Evolutionary conservation across 2,888 invertebrate genomes (phyloP), one percentile per base, ranked within the genome.

Genomic region (Caenorhabditis parvicauda): DNA sequence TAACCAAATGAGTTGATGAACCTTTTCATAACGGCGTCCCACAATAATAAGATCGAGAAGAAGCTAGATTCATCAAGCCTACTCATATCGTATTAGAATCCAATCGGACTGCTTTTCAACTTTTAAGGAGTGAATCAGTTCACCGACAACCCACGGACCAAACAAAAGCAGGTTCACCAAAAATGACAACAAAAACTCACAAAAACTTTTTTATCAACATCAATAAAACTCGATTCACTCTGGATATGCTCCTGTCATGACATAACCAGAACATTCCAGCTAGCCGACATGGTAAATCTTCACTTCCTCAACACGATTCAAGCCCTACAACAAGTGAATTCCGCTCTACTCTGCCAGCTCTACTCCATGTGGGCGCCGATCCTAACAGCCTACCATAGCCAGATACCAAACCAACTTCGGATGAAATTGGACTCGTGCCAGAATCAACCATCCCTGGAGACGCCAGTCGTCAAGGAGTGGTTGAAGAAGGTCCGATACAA

Each of bases 201-300:
- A n/a, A n/a, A n/a, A n/a, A n/a, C n/a, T n/a, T n/a, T n/a, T n/a
- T n/a, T n/a, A n/a, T n/a, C n/a, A n/a, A n/a, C n/a, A n/a, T n/a
- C n/a, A n/a, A n/a, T n/a, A n/a, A n/a, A n/a, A n/a, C n/a, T n/a
- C n/a, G n/a, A n/a, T n/a, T n/a, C n/a, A n/a, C n/a, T n/a, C n/a
- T n/a, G n/a, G n/a, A n/a, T n/a, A n/a, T n/a, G n/a, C n/a, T n/a
- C n/a, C n/a, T n/a, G n/a, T n/a, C n/a, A n/a, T n/a, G n/a, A n/a
- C n/a, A n/a, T n/a, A n/a, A n/a, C n/a, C n/a, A n/a, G n/a, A n/a
- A n/a, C 7, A 12, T 67, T 74, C 61, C 83, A 96, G 92, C 84
- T 96, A 59, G 92, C 95, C 1, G 96, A 98, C 85, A 95, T 93
- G 86, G 94, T 98, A 9, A 96, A 94, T 83, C 86, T 95, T 2